Percentiles rank a stretch among this genome's conserved stretches.
phyloP scores from a whole-genome alignment of 2,797 vertebrate species.

The Sebastes steindachneri region DNA sequence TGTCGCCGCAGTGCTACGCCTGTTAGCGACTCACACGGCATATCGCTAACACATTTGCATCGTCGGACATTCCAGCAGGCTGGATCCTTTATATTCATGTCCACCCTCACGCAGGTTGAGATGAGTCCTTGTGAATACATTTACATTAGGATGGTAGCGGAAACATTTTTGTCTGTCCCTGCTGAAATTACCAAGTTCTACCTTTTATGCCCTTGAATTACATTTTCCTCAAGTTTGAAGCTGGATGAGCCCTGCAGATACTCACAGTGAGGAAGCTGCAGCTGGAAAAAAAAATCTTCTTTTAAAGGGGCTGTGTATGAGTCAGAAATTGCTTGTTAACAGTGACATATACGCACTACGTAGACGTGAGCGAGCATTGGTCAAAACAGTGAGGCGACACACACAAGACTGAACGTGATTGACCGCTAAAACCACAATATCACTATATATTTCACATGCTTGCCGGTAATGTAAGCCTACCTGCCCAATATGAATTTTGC shows the following conservation, averaged over 20 bases:
- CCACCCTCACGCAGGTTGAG: slow-evolving; percentile 50
- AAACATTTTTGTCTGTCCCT: slow-evolving; percentile 35
- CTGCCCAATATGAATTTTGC: no score
- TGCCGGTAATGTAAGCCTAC: no score
- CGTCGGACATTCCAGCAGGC: slow-evolving; percentile 19
- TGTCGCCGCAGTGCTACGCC: slow-evolving; percentile 61
- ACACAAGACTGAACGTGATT: no score
- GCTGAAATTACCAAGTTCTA: slow-evolving; percentile 37
- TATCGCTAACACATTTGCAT: slow-evolving; percentile 35
- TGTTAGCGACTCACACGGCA: slow-evolving; percentile 49
- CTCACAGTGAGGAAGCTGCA: not conserved
- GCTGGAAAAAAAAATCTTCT: slow-evolving; percentile 6
- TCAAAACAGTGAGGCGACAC: no score
- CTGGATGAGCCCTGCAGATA: slow-evolving; percentile 13
- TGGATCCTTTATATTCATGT: slow-evolving; percentile 57
- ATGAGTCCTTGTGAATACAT: slow-evolving; percentile 50
- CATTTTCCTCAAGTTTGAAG: slow-evolving; percentile 14
- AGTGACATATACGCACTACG: accelerated
- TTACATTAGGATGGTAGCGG: slow-evolving; percentile 45
- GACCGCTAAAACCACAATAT: no score
- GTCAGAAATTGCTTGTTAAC: no score
- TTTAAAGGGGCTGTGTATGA: not conserved
- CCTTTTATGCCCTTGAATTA: slow-evolving; percentile 46
- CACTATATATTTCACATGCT: no score
- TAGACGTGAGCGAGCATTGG: no score